phyloP scores from a whole-genome alignment of 1,140 invertebrate genomes.

The Rhopalosiphum padi region DNA sequence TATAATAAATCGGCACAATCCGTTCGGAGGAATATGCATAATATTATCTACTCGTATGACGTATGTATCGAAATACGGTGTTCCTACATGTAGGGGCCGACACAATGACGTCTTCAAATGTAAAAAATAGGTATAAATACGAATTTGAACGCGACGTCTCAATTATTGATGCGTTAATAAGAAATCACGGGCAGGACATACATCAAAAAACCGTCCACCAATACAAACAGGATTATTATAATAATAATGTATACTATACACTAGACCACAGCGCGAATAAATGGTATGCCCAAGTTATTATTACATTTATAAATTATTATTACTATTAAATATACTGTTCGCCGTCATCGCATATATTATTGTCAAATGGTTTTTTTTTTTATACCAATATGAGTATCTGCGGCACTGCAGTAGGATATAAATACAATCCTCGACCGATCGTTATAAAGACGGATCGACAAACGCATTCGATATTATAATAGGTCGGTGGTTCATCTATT shows the following conservation, averaged over 20 bases:
- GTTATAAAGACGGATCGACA: background rate
- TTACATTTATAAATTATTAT: background rate
- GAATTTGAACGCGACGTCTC: background rate
- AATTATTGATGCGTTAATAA: background rate
- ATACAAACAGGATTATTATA: background rate
- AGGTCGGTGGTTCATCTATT: background rate
- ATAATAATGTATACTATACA: no score
- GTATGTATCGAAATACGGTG: background rate
- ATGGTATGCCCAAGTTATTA: background rate
- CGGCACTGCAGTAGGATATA: background rate
- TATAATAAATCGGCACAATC: background rate
- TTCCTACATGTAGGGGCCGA: background rate
- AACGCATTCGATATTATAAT: background rate
- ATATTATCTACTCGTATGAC: background rate
- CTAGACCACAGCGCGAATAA: background rate
- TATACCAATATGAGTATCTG: background rate
- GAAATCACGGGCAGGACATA: background rate
- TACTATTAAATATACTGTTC: slow-evolving; percentile 6
- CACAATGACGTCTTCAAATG: background rate
- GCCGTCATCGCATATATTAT: slow-evolving; percentile 15
- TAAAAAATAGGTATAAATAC: background rate
- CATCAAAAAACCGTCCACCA: background rate
- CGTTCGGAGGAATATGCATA: background rate
- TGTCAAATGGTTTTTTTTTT: background rate
- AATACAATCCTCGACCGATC: background rate